phyloP scores from a whole-genome alignment of 2,113 vertebrate genomes.

The Strix aluco region DNA sequence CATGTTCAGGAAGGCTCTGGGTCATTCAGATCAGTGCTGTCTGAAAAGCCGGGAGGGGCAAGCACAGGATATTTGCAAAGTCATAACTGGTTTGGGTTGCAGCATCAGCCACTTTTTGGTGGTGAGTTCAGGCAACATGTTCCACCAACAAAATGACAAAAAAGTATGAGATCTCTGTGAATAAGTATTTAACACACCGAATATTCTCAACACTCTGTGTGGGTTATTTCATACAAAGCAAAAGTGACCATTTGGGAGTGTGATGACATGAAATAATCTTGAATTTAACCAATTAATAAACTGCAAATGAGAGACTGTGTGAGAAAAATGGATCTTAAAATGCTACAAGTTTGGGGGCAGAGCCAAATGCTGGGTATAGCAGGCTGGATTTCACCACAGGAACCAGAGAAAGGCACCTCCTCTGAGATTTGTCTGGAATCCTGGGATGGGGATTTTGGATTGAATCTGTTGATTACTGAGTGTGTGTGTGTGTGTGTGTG shows the following conservation, averaged over 20 bases:
- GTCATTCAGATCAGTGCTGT: background rate
- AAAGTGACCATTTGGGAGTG: background rate
- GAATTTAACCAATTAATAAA: background rate
- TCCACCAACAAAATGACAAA: background rate
- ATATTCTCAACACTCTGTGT: background rate
- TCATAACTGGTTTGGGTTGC: background rate
- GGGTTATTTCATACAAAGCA: background rate
- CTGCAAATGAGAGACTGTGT: background rate
- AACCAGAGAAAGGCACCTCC: background rate
- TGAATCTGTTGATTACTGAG: background rate
- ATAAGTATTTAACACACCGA: background rate
- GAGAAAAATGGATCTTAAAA: background rate
- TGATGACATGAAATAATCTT: background rate
- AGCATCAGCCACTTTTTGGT: background rate
- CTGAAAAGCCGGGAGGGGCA: background rate
- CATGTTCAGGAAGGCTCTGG: background rate
- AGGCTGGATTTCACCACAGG: background rate
- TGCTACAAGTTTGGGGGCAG: background rate
- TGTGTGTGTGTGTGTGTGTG: rapidly evolving
- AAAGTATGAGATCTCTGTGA: background rate
- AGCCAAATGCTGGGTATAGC: background rate
- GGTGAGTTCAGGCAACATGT: background rate
- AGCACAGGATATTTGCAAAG: background rate
- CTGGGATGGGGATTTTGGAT: background rate
- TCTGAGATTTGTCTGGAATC: background rate